These are phyloP conservation scores for Papilio polyxenes DNA, from an alignment of 1,140 invertebrate genomes.

Conservation along the genomic window DNA sequence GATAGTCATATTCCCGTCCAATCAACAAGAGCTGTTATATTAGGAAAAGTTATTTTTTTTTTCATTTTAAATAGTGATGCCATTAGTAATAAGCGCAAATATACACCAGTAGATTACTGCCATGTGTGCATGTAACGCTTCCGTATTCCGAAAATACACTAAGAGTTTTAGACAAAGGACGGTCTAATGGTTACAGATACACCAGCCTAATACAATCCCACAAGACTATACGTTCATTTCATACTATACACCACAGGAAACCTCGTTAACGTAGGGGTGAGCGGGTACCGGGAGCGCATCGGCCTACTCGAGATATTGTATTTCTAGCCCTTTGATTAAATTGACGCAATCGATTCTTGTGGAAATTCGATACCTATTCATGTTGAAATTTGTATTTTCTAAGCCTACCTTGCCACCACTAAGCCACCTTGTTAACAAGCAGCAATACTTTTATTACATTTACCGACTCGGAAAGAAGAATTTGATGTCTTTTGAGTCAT, in stretches of 20 bases:
- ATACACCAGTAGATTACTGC: not conserved
- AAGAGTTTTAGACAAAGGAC: not conserved
- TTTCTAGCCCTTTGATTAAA: constrained; percentile 21
- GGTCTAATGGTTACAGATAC: not conserved
- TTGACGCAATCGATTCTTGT: not conserved
- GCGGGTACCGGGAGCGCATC: not conserved
- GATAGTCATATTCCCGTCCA: too few relatives aligned
- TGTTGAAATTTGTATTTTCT: not conserved
- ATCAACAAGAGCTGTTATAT: too few relatives aligned
- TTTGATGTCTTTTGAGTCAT: not conserved
- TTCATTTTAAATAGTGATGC: not conserved
- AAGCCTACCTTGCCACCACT: too few relatives aligned
- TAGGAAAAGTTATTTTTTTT: not conserved
- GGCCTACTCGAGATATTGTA: constrained; percentile 11
- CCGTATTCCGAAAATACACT: not conserved
- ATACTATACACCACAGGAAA: constrained; percentile 1
- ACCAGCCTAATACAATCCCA: not conserved
- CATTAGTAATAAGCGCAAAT: not conserved
- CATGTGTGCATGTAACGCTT: not conserved
- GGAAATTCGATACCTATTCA: not conserved
- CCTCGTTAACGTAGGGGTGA: constrained; percentile 1
- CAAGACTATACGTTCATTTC: not conserved
- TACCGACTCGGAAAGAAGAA: not conserved
- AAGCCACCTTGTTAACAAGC: not conserved
- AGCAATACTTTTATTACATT: not conserved